These are phyloP conservation scores for Caloenas nicobarica DNA, from an alignment of 2,113 vertebrate species.

Conservation along the genomic window DNA sequence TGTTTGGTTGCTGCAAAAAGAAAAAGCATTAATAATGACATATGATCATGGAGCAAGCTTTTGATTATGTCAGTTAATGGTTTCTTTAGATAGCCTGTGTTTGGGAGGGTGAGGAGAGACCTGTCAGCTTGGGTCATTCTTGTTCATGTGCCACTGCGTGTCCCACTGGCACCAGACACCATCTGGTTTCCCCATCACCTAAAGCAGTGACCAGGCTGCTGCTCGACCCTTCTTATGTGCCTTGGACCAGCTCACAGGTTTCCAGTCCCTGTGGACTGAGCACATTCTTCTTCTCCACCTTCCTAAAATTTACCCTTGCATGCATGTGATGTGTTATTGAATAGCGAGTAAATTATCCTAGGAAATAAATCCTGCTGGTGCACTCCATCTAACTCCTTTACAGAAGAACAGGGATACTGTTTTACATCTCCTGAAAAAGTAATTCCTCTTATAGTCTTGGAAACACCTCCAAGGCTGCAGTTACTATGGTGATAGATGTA, in stretches of 20 bases:
- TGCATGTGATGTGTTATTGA: rapidly evolving
- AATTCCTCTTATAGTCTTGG: slow-evolving; percentile 18
- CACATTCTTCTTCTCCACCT: not conserved
- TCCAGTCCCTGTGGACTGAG: not conserved
- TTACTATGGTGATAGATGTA: slow-evolving; percentile 54
- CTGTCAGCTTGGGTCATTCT: not conserved
- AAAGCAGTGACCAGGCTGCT: not conserved
- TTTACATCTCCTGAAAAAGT: slow-evolving; percentile 28
- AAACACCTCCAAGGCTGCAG: slow-evolving; percentile 30
- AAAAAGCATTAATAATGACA: not conserved
- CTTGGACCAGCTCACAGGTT: not conserved
- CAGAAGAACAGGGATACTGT: not conserved
- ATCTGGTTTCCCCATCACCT: not conserved
- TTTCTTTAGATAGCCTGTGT: not conserved
- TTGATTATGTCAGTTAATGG: not conserved
- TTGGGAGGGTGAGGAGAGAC: not conserved
- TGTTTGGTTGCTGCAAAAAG: not conserved
- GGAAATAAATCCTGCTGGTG: not conserved
- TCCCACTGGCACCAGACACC: not conserved
- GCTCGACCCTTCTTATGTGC: not conserved
- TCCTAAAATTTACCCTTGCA: not conserved
- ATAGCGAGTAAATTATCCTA: not conserved
- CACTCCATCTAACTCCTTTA: not conserved
- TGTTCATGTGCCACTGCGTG: rapidly evolving
- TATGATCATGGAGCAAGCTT: not conserved